phyloP scores from a whole-genome alignment of 2,888 invertebrate species.

The Ceratothoa steindachneri region DNA sequence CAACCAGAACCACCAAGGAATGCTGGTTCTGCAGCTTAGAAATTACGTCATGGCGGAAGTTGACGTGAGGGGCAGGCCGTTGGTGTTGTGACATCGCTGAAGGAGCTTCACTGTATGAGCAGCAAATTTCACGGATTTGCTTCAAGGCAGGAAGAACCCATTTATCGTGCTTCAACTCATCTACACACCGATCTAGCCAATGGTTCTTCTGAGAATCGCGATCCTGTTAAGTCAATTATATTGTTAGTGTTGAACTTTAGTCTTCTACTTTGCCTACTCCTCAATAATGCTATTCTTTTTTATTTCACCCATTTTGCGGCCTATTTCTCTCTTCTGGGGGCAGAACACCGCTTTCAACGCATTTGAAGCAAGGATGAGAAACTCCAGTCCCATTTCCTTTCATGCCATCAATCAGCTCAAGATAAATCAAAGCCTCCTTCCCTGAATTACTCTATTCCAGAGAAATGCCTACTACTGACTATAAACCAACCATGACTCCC shows the following conservation, averaged over 20 bases:
- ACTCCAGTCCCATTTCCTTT: too few species aligned
- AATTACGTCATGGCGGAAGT: constrained; percentile 67
- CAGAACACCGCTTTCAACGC: not conserved
- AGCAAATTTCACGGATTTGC: constrained; percentile 91
- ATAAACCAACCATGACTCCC: too few species aligned
- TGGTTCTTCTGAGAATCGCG: constrained; percentile 91
- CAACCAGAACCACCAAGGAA: constrained; percentile 86
- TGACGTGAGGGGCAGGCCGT: constrained; percentile 43
- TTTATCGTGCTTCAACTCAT: constrained; percentile 79
- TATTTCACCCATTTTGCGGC: too few species aligned
- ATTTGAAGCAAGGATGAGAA: too few species aligned
- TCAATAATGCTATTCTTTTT: not conserved
- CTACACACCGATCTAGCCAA: constrained; percentile 95
- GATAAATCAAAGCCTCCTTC: too few species aligned
- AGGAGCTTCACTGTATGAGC: constrained; percentile 77
- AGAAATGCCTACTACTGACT: too few species aligned
- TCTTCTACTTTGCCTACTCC: not conserved
- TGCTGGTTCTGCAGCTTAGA: constrained; percentile 86
- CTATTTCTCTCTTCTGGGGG: not conserved
- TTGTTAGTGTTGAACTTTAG: constrained; percentile 19
- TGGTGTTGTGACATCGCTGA: constrained; percentile 57
- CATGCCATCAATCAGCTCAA: too few species aligned
- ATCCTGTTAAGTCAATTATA: constrained; percentile 62
- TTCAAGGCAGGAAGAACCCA: constrained; percentile 94
- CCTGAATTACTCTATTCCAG: too few species aligned